Evolutionary conservation across 2,113 vertebrate genomes (phyloP).

Genomic region (Gorilla gorilla): DNA sequence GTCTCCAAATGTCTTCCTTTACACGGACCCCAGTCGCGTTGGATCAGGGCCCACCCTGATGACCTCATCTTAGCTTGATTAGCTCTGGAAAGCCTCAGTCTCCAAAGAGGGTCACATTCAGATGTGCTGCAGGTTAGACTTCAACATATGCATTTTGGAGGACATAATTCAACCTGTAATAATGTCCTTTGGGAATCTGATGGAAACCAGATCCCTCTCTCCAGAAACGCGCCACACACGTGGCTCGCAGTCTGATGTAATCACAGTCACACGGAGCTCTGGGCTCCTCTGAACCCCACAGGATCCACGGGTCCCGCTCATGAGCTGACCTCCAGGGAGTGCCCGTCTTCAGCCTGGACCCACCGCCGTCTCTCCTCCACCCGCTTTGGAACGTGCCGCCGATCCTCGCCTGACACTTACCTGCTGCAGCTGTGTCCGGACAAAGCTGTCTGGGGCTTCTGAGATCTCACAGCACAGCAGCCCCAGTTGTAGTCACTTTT

Average conservation of each 20-base stretch:
- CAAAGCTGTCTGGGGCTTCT: neutral
- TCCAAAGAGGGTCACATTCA: neutral
- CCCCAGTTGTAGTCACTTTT: too few relatives aligned
- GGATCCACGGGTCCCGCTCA: too few relatives aligned
- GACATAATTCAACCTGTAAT: neutral
- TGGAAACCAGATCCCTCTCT: neutral
- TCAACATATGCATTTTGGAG: neutral
- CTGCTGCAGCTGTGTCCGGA: neutral
- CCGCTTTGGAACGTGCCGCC: neutral
- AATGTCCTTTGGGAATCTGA: neutral
- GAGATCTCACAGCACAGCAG: neutral
- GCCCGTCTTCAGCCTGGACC: neutral
- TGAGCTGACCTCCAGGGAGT: neutral
- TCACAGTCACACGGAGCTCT: neutral
- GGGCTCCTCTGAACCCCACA: neutral
- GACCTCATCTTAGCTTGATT: neutral
- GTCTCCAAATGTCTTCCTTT: too few relatives aligned
- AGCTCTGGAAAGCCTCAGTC: neutral
- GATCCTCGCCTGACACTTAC: neutral
- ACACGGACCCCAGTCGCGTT: rapidly evolving
- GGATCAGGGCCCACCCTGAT: neutral
- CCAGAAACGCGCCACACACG: neutral
- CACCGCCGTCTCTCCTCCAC: neutral
- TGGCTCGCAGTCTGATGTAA: neutral
- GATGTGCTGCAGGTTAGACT: neutral